phyloP scores from a whole-genome alignment of 2,113 vertebrate genomes.

The Forbesichthys agassizii region DNA sequence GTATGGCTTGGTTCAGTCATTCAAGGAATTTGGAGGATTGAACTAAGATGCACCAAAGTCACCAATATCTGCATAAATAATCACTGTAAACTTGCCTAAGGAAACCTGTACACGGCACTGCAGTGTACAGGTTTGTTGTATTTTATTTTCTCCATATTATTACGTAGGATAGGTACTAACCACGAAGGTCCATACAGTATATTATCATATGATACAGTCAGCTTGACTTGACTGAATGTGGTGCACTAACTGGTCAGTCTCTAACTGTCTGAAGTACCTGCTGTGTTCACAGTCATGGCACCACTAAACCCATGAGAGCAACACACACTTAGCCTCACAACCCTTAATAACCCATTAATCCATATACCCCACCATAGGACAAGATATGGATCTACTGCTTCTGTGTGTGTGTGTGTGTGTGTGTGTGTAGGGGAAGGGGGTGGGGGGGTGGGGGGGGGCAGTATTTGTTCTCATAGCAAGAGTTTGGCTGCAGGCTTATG shows the following conservation, averaged over 20 bases:
- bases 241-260: constrained; percentile 36
- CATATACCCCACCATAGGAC: constrained; percentile 31
- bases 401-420: constrained; percentile 5
- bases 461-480: constrained; percentile 19
- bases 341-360: constrained; percentile 42
- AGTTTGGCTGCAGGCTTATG: constrained; percentile 38
- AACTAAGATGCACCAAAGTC: too few species aligned
- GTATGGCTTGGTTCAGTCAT: too few species aligned
- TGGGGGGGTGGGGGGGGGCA: background rate
- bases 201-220: constrained; percentile 20
- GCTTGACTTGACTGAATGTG: constrained; percentile 33
- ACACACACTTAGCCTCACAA: constrained; percentile 42
- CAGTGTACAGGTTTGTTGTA: too few species aligned
- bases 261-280: constrained; percentile 46
- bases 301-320: constrained; percentile 51
- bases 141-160: constrained; percentile 8
- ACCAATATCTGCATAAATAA: too few species aligned
- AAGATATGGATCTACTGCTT: constrained; percentile 27
- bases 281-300: constrained; percentile 45
- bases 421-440: constrained; percentile 6
- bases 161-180: background rate
- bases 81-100: too few species aligned
- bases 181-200: constrained; percentile 20
- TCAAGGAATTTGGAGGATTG: too few species aligned
- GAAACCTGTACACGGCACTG: too few species aligned